A percentile compares a stretch with the other conserved stretches of the same genome.
Conservation (phyloP, 2,888 invertebrate genomes). For the Drosophila kuntzei region DNA sequence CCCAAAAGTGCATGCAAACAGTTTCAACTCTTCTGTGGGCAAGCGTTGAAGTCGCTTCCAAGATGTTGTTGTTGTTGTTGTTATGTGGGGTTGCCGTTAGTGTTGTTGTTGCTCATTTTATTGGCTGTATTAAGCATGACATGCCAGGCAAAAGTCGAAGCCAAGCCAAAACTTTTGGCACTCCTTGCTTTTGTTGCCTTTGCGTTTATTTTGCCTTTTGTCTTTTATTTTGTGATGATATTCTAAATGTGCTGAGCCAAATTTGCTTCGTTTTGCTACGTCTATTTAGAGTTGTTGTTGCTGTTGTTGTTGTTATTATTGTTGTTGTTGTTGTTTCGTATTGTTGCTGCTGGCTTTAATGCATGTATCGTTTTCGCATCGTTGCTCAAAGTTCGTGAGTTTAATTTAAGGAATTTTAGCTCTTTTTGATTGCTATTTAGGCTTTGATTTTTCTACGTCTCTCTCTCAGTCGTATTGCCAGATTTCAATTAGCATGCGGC, state of each 20-base stretch:
- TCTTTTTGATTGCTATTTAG: slow-evolving; percentile 78
- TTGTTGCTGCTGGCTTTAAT: slow-evolving; percentile 70
- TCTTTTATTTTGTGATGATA: slow-evolving; percentile 76
- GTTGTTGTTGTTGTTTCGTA: slow-evolving; percentile 19
- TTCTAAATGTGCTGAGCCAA: slow-evolving; percentile 83
- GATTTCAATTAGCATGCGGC: slow-evolving; percentile 80
- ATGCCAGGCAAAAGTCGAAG: slow-evolving; percentile 71
- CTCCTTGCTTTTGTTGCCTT: slow-evolving; percentile 76
- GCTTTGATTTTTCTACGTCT: slow-evolving; percentile 68
- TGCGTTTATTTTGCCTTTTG: slow-evolving; percentile 26
- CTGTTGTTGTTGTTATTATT: slow-evolving; percentile 25
- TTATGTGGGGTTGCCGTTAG: slow-evolving; percentile 47
- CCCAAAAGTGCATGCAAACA: slow-evolving; percentile 77
- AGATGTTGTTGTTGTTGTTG: slow-evolving; percentile 50
- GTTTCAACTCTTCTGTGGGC: slow-evolving; percentile 52
- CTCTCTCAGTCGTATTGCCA: slow-evolving; percentile 22
- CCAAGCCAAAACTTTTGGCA: slow-evolving; percentile 69
- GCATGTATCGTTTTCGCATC: slow-evolving; percentile 81
- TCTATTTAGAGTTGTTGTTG: slow-evolving; percentile 53
- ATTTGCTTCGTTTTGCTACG: slow-evolving; percentile 78
- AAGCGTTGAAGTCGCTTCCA: slow-evolving; percentile 72
- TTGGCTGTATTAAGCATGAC: slow-evolving; percentile 81
- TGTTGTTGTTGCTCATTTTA: slow-evolving; percentile 63
- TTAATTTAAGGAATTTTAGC: slow-evolving; percentile 81
- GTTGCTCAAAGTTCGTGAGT: slow-evolving; percentile 82